A percentile compares a stretch with the other conserved stretches of the same genome.
phyloP scores from a whole-genome alignment of 2,888 invertebrate species.

The Rutpela maculata region DNA sequence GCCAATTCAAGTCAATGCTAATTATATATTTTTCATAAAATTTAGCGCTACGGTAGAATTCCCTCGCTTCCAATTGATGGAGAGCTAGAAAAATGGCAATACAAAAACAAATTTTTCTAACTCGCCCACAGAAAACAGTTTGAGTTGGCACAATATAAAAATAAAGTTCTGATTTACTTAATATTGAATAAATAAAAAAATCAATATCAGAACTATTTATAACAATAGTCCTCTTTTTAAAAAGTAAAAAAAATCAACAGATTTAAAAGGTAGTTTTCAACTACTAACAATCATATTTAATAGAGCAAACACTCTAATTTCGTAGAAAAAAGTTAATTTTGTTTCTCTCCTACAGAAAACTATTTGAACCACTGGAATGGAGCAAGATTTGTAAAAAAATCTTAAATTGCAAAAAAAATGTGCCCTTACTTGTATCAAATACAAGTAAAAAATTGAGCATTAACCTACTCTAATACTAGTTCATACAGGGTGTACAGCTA shows the following conservation, averaged over 20 bases:
- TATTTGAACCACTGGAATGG: slow-evolving; percentile 60
- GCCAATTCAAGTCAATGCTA: slow-evolving; percentile 70
- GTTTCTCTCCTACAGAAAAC: slow-evolving; percentile 9
- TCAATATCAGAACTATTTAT: slow-evolving; percentile 64
- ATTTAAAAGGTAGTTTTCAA: slow-evolving; percentile 50
- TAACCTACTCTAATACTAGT: slow-evolving; percentile 50
- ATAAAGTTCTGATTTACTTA: slow-evolving; percentile 56
- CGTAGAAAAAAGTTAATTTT: slow-evolving; percentile 1
- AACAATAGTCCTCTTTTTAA: slow-evolving; percentile 65
- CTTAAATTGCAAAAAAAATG: slow-evolving; percentile 33
- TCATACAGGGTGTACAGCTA: slow-evolving; percentile 40
- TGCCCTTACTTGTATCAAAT: slow-evolving; percentile 34
- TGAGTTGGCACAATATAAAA: slow-evolving; percentile 61
- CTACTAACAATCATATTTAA: slow-evolving; percentile 47
- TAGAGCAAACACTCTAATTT: slow-evolving; percentile 5
- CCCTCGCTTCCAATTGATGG: not conserved
- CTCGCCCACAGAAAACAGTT: not conserved
- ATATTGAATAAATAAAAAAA: slow-evolving; percentile 56
- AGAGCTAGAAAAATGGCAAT: not conserved
- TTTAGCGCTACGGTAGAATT: not conserved
- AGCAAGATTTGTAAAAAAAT: slow-evolving; percentile 47
- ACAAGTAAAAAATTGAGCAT: slow-evolving; percentile 36
- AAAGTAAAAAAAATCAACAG: slow-evolving; percentile 28
- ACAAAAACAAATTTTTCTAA: slow-evolving; percentile 8
- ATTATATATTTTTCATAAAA: slow-evolving; percentile 63